These are phyloP conservation scores for Zoroaster sp. DNA, from an alignment of 53 echinoderm and acorn worm species.

Conservation along the genomic window DNA sequence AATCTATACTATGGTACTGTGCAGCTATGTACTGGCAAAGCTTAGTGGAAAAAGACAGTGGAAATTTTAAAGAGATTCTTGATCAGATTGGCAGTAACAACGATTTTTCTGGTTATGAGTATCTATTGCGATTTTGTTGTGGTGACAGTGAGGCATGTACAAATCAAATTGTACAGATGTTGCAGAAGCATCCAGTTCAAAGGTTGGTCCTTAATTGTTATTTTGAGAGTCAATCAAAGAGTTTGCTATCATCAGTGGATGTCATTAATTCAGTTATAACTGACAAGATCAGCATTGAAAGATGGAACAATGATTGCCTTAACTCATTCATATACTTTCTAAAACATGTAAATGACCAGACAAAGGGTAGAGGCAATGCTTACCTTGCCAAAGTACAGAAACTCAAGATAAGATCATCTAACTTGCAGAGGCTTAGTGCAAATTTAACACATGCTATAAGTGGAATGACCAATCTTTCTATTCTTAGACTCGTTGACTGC, in stretches of 20 bases:
- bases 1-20: background rate
- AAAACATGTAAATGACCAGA: background rate
- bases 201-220: background rate
- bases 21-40: conserved; percentile 14
- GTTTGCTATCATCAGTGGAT: background rate
- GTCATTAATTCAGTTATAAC: background rate
- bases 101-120: background rate
- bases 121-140: conserved; percentile 3
- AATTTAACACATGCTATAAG: background rate
- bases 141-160: conserved; percentile 16
- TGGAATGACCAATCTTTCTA: background rate
- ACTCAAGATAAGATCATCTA: background rate
- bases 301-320: background rate
- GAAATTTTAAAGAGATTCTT: background rate
- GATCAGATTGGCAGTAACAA: background rate
- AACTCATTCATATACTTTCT: no score
- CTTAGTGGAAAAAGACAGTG: background rate
- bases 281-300: background rate
- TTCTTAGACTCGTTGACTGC: background rate
- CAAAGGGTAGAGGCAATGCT: background rate
- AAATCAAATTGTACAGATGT: background rate
- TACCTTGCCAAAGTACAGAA: background rate
- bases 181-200: background rate
- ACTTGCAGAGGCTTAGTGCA: background rate
- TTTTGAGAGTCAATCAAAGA: conserved; percentile 9